Percentiles rank a stretch among this genome's conserved stretches.
These are phyloP conservation scores for Neofelis nebulosa DNA, from an alignment of 2,113 vertebrate genomes.

Conservation along the genomic window DNA sequence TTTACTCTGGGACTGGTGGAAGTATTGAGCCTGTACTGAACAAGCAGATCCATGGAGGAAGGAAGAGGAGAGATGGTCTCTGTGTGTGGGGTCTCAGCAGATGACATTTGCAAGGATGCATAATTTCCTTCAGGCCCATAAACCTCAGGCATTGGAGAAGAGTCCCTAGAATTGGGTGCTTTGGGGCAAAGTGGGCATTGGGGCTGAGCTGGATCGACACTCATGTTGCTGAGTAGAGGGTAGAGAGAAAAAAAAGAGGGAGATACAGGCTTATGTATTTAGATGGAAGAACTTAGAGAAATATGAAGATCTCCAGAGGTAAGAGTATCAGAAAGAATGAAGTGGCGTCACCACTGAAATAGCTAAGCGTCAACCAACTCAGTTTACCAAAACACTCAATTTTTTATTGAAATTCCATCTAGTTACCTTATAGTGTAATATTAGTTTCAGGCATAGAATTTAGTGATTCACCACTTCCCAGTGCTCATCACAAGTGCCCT, in stretches of 20 bases:
- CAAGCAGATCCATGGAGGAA: constrained; percentile 65
- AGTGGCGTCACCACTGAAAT: accelerated
- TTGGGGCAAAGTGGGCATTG: too few species aligned
- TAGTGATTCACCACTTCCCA: neutral
- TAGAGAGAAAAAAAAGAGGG: too few species aligned
- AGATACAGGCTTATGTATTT: neutral
- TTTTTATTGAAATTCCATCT: neutral
- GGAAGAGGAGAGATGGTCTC: constrained; percentile 71
- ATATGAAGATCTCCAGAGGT: neutral
- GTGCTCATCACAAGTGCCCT: neutral
- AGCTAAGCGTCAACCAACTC: accelerated
- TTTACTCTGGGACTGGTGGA: constrained; percentile 78
- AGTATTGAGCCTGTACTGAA: constrained; percentile 80
- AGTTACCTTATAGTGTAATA: neutral
- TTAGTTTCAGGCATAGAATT: neutral
- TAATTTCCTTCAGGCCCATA: too few species aligned
- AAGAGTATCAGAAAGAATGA: neutral
- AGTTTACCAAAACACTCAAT: neutral
- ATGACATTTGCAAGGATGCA: too few species aligned
- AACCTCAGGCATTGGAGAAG: too few species aligned
- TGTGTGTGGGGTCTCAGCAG: too few species aligned
- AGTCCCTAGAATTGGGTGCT: too few species aligned
- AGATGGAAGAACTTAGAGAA: neutral
- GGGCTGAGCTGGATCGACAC: too few species aligned
- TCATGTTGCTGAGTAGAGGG: too few species aligned